phyloP scores from a whole-genome alignment of 2,888 invertebrate genomes.

The Psococerastis gibbosa region DNA sequence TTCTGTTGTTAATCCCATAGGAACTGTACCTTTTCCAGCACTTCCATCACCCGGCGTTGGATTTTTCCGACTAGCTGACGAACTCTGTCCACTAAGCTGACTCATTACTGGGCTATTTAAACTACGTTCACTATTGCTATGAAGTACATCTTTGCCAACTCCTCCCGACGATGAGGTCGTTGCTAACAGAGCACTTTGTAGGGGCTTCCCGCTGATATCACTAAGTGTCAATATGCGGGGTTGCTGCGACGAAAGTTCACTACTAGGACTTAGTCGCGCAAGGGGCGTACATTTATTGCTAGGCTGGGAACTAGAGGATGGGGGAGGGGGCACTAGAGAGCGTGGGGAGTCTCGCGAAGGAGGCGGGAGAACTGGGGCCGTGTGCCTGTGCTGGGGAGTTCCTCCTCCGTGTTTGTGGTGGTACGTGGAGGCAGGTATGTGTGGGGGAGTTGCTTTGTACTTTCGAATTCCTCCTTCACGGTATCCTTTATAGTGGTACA shows the following conservation, averaged over 20 bases:
- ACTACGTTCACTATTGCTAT: conserved; percentile 80
- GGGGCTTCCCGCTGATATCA: conserved; percentile 81
- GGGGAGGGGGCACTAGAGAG: conserved; percentile 22
- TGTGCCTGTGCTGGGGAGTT: conserved; percentile 48
- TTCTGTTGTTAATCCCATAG: conserved; percentile 77
- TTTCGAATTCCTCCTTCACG: conserved; percentile 66
- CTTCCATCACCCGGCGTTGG: conserved; percentile 40
- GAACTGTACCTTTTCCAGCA: conserved; percentile 40
- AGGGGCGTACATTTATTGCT: conserved; percentile 52
- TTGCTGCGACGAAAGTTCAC: conserved; percentile 77
- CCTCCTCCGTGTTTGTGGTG: conserved; percentile 32
- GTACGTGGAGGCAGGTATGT: conserved; percentile 56
- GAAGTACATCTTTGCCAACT: conserved; percentile 71
- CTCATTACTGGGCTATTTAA: conserved; percentile 86
- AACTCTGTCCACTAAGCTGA: conserved; percentile 71
- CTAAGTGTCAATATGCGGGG: conserved; percentile 71
- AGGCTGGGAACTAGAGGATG: conserved; percentile 15
- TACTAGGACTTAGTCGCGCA: conserved; percentile 77
- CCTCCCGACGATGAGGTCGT: conserved; percentile 79
- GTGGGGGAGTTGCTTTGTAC: conserved; percentile 74
- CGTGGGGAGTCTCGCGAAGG: conserved; percentile 21
- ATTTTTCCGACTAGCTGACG: conserved; percentile 56
- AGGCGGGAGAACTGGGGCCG: conserved; percentile 52
- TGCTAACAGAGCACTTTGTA: conserved; percentile 73
- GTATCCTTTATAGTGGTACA: conserved; percentile 90